Evolutionary conservation across 2,888 invertebrate species (phyloP).

Genomic region (Heteromyza rotundicornis): DNA sequence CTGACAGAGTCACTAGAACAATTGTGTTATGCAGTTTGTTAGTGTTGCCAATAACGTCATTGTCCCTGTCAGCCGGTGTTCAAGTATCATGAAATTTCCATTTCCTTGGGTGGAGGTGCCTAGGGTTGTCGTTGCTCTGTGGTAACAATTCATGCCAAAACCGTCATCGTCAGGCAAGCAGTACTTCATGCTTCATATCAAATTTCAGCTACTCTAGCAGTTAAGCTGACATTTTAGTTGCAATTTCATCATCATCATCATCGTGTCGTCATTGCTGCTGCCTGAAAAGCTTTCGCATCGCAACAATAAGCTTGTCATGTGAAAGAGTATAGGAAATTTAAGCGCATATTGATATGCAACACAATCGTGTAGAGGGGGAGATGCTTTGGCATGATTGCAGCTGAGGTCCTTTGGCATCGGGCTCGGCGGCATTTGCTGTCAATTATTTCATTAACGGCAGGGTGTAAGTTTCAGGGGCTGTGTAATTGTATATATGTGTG

Average conservation of each 20-base stretch:
- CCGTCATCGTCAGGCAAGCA: background rate
- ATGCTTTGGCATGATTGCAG: background rate
- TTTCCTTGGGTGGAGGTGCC: constrained; percentile 39
- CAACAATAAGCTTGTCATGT: no score
- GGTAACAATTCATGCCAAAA: constrained; percentile 9
- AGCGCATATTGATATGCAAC: background rate
- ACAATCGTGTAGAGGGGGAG: background rate
- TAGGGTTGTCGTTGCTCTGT: no score
- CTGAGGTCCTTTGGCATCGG: background rate
- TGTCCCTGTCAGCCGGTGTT: constrained; percentile 25
- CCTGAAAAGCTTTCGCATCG: no score
- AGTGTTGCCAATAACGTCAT: no score
- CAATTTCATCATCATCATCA: background rate
- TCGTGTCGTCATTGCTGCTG: no score
- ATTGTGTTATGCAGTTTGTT: no score
- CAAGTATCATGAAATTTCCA: constrained; percentile 49
- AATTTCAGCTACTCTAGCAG: background rate
- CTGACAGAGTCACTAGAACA: no score
- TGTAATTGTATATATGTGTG: no score
- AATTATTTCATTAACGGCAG: constrained; percentile 1
- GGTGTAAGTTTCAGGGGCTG: background rate
- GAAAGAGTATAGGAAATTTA: no score
- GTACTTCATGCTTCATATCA: background rate
- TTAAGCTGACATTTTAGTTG: constrained; percentile 4
- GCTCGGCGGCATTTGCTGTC: background rate